A percentile compares a stretch with the other conserved stretches of the same genome.
These are phyloP conservation scores for Orycteropus afer DNA, from an alignment of 2,113 vertebrate species.

Conservation along the genomic window DNA sequence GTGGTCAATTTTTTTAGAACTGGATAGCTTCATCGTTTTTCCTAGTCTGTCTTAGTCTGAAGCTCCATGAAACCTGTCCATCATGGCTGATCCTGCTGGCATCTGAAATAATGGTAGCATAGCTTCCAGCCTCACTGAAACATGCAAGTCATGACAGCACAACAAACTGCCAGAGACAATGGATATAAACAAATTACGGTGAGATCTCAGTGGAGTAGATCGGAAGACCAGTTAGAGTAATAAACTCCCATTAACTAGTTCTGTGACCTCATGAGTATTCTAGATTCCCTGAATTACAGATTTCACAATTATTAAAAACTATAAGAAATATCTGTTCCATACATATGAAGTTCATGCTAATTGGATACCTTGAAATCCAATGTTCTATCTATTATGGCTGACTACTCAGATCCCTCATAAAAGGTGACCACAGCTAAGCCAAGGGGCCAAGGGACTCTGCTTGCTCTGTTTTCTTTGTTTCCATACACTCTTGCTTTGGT, in stretches of 20 bases:
- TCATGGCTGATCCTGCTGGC: no score
- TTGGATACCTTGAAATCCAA: neutral
- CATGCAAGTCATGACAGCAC: no score
- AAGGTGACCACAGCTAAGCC: neutral
- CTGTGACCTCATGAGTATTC: neutral
- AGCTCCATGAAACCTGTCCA: no score
- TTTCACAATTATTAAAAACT: neutral
- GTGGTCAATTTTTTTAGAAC: no score
- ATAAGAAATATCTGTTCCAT: neutral
- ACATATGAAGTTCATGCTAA: neutral
- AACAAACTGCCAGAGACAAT: no score
- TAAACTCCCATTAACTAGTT: fast-evolving
- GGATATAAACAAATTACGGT: neutral
- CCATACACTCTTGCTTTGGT: neutral
- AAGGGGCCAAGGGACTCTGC: no score
- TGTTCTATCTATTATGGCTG: neutral
- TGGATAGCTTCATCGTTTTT: no score
- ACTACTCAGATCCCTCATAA: neutral
- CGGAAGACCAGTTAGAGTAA: neutral
- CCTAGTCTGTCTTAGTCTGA: no score
- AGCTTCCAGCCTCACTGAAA: no score
- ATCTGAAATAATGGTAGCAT: no score
- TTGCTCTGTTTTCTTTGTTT: fast-evolving
- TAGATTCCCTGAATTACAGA: fast-evolving
- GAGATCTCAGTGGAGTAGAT: neutral